Percentiles rank a stretch among this genome's conserved stretches.
Conservation (phyloP, 2,113 vertebrate genomes). For the Hippocampus comes region DNA sequence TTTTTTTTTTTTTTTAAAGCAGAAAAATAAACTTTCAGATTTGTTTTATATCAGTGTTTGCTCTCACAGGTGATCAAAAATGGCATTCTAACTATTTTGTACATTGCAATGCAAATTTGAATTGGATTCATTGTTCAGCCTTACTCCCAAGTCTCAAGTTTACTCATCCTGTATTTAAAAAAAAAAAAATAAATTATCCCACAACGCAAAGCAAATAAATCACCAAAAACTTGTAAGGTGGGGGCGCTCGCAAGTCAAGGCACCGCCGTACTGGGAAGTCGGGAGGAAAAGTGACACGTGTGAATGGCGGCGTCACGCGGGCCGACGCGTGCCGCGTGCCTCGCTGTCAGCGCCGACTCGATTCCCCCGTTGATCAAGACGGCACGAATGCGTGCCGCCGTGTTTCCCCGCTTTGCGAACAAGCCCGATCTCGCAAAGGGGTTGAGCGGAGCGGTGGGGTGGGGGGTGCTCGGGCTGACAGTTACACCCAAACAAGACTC, state of each 20-base stretch:
- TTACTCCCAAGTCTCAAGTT: too few species aligned
- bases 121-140: too few species aligned
- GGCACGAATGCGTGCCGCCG: constrained; percentile 67
- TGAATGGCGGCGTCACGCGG: constrained; percentile 22
- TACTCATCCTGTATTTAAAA: too few species aligned
- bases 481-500: constrained; percentile 72
- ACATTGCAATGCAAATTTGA: too few species aligned
- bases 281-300: too few species aligned
- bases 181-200: too few species aligned
- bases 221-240: constrained; percentile 4
- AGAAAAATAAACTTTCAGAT: too few species aligned
- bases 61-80: too few species aligned
- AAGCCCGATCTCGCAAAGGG: constrained; percentile 69
- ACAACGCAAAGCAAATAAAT: constrained; percentile 34
- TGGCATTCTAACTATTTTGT: too few species aligned
- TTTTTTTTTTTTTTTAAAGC: too few species aligned
- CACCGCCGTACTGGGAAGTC: neutral
- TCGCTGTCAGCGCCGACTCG: constrained; percentile 70
- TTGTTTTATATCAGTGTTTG: too few species aligned
- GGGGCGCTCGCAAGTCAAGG: neutral
- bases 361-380: constrained; percentile 73
- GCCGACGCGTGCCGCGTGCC: constrained; percentile 59
- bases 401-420: constrained; percentile 71
- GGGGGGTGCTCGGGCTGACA: constrained; percentile 67
- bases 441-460: too few species aligned